Percentiles rank a stretch among this genome's conserved stretches.
These are phyloP conservation scores for Lacerta viridis DNA, from an alignment of 2,797 vertebrate genomes.

Conservation along the genomic window DNA sequence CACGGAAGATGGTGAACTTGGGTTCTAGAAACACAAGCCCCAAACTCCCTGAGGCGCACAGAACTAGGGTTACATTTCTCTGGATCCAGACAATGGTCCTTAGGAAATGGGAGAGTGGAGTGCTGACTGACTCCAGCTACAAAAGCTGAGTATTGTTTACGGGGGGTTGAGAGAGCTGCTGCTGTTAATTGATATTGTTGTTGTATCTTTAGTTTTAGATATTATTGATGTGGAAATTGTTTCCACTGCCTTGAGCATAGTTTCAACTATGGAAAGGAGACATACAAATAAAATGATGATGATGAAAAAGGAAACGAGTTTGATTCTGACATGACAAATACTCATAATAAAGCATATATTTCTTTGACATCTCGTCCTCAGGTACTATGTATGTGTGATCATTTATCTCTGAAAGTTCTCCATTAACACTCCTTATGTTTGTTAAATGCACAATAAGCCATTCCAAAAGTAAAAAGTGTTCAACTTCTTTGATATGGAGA, in stretches of 20 bases:
- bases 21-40: not conserved
- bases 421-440: constrained; percentile 16
- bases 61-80: not conserved
- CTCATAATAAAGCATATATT: not conserved
- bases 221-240: too few species aligned
- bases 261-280: too few species aligned
- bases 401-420: not conserved
- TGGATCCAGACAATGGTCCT: not conserved
- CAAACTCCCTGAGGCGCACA: not conserved
- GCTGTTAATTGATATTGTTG: too few species aligned
- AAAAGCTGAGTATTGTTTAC: too few species aligned
- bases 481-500: too few species aligned
- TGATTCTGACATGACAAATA: not conserved
- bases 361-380: constrained; percentile 7
- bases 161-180: too few species aligned
- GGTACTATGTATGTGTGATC: constrained; percentile 8
- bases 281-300: too few species aligned
- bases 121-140: too few species aligned
- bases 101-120: not conserved
- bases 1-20: not conserved
- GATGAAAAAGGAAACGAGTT: not conserved
- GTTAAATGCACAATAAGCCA: constrained; percentile 6
- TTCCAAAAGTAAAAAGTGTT: too few species aligned
- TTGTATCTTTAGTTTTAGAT: too few species aligned
- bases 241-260: too few species aligned